Percentiles rank a stretch among this genome's conserved stretches.
Conservation (phyloP, 2,113 vertebrate genomes). For the Prinia subflava region DNA sequence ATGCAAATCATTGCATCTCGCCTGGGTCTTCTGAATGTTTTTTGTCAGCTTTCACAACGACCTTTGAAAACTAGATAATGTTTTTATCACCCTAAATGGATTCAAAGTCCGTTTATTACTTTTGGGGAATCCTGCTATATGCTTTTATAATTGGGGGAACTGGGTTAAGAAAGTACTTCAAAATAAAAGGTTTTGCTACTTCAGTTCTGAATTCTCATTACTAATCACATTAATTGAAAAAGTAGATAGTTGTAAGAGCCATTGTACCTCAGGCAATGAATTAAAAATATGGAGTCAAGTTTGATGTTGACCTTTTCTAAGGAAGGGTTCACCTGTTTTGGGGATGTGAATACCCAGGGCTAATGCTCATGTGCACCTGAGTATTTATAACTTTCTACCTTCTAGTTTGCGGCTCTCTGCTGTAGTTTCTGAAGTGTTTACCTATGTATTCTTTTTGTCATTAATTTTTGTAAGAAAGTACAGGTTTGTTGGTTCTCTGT, state of each 20-base stretch:
- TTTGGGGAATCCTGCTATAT: background rate
- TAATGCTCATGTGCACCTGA: background rate
- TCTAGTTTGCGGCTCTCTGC: background rate
- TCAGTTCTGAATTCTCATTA: background rate
- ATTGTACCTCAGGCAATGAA: background rate
- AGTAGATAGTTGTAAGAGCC: background rate
- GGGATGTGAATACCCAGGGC: background rate
- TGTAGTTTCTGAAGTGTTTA: background rate
- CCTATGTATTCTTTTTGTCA: background rate
- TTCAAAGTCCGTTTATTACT: constrained; percentile 25
- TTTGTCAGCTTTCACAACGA: background rate
- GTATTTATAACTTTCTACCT: background rate
- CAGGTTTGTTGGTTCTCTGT: background rate
- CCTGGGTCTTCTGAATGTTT: background rate
- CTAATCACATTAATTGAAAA: background rate
- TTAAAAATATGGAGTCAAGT: background rate
- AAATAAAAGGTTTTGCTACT: background rate
- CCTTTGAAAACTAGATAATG: constrained; percentile 3
- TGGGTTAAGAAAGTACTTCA: background rate
- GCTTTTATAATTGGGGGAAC: background rate
- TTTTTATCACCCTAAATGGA: constrained; percentile 13
- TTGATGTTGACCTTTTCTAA: background rate
- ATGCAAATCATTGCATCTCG: background rate
- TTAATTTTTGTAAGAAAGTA: background rate
- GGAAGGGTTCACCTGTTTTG: background rate